Conservation (phyloP, 2,888 invertebrate genomes). For the Malthinus flaveolus region DNA sequence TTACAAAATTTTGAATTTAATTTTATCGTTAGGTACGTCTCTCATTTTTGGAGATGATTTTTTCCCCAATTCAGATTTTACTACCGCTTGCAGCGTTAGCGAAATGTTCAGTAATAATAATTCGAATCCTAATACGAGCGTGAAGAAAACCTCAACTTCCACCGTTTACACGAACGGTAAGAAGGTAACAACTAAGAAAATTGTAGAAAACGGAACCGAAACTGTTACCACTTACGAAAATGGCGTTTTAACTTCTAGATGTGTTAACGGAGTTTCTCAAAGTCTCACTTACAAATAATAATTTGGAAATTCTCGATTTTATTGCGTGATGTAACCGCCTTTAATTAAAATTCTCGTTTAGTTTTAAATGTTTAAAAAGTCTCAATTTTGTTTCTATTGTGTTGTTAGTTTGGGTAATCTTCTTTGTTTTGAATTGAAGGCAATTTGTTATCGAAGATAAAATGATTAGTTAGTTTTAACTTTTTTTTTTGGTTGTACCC, state of each 20-base stretch:
- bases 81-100: neutral
- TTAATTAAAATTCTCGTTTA: no score
- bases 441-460: neutral
- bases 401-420: no score
- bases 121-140: neutral
- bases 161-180: conserved; percentile 94
- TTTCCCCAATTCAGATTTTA: neutral
- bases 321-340: no score
- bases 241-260: conserved; percentile 93
- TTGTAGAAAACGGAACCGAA: conserved; percentile 93
- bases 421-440: no score
- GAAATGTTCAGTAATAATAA: neutral
- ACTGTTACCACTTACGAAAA: conserved; percentile 96
- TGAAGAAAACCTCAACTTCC: neutral
- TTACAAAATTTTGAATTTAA: conserved; percentile 44
- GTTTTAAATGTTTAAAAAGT: no score
- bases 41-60: neutral
- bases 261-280: conserved; percentile 84
- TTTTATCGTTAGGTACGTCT: neutral
- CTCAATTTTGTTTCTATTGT: no score
- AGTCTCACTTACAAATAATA: neutral
- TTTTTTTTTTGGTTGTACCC: neutral
- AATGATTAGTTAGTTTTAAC: neutral
- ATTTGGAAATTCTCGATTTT: no score
- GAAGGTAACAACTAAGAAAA: conserved; percentile 94